These are phyloP conservation scores for Bombus ignitus DNA, from an alignment of 1,140 invertebrate species.

Conservation along the genomic window DNA sequence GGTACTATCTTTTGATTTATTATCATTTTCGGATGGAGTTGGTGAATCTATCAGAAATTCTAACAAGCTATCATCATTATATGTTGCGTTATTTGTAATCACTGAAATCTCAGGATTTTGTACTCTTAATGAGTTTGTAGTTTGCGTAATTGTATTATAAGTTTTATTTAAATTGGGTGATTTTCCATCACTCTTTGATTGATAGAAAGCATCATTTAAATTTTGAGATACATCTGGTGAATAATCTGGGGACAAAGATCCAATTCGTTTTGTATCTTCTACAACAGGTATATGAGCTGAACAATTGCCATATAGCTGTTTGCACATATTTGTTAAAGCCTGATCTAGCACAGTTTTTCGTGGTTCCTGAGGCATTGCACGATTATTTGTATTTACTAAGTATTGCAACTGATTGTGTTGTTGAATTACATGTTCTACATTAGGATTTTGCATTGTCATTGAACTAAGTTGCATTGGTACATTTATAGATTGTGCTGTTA, in stretches of 20 bases:
- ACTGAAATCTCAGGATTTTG: constrained; percentile 72
- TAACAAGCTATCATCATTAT: constrained; percentile 79
- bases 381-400: constrained; percentile 60
- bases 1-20: constrained; percentile 74
- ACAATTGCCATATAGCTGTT: constrained; percentile 60
- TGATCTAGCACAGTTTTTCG: constrained; percentile 66
- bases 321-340: constrained; percentile 62
- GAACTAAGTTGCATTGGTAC: constrained; percentile 32
- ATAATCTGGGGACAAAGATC: constrained; percentile 68
- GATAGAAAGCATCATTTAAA: constrained; percentile 79
- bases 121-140: constrained; percentile 56
- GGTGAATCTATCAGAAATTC: constrained; percentile 78
- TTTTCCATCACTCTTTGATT: constrained; percentile 61
- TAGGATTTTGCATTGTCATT: constrained; percentile 53
- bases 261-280: constrained; percentile 58
- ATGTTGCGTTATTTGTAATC: constrained; percentile 81
- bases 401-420: constrained; percentile 76
- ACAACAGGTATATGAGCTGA: constrained; percentile 49
- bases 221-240: constrained; percentile 75
- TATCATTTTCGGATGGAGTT: constrained; percentile 73
- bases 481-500: constrained; percentile 29
- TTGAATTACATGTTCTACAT: constrained; percentile 69
- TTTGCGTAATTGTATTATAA: constrained; percentile 59
- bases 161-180: constrained; percentile 77
- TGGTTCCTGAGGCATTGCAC: constrained; percentile 78